A percentile compares a stretch with the other conserved stretches of the same genome.
phyloP scores from a whole-genome alignment of 2,113 vertebrate species.

The Cyanoramphus novaezelandiae region DNA sequence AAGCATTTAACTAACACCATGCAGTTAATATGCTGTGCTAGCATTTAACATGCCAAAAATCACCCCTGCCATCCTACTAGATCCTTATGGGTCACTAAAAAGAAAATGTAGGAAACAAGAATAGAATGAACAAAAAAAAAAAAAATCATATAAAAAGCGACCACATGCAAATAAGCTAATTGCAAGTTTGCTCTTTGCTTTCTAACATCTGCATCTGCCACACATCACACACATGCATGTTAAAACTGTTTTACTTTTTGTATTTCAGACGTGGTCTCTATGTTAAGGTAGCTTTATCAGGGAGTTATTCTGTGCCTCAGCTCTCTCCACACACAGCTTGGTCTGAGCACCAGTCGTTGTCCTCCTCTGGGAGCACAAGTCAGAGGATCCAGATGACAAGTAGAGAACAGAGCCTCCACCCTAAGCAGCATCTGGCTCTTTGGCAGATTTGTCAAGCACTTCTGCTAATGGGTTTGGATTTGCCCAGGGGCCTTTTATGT shows the following conservation, averaged over 20 bases:
- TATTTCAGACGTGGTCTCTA: background rate
- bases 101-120: background rate
- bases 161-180: background rate
- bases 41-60: background rate
- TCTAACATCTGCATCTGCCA: background rate
- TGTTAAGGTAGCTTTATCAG: background rate
- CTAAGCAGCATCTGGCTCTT: constrained; percentile 67
- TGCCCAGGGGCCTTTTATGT: constrained; percentile 72
- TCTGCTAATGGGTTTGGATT: constrained; percentile 71
- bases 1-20: background rate
- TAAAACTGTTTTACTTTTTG: background rate
- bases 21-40: background rate
- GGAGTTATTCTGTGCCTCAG: background rate
- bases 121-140: background rate
- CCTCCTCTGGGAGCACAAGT: constrained; percentile 45
- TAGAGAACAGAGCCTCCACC: constrained; percentile 9
- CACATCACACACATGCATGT: accelerated
- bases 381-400: constrained; percentile 42
- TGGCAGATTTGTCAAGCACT: constrained; percentile 70
- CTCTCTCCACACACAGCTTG: background rate
- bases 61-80: background rate
- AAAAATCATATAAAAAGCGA: background rate
- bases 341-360: background rate
- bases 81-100: background rate
- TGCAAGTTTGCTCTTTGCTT: background rate